These are phyloP conservation scores for Melanotus villosus DNA, from an alignment of 2,888 invertebrate genomes.

Conservation along the genomic window DNA sequence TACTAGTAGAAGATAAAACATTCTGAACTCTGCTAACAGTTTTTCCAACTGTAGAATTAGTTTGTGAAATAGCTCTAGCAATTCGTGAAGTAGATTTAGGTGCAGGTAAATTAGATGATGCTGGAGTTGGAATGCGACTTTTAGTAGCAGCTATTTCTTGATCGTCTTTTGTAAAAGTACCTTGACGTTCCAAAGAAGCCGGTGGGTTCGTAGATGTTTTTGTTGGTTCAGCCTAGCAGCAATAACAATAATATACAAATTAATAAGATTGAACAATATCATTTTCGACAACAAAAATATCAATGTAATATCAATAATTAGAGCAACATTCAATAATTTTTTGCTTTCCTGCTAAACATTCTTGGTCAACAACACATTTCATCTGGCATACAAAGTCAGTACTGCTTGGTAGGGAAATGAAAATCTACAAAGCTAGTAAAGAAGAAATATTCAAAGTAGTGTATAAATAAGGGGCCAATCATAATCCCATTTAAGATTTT, in stretches of 20 bases:
- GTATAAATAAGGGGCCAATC: too few relatives aligned
- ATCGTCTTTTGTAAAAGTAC: constrained; percentile 93
- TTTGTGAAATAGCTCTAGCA: constrained; percentile 63
- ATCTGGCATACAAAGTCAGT: too few relatives aligned
- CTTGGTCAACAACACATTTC: too few relatives aligned
- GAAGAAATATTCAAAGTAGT: too few relatives aligned
- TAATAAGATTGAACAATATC: too few relatives aligned
- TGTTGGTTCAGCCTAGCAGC: constrained; percentile 24
- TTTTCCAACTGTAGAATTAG: constrained; percentile 62
- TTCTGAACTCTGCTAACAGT: constrained; percentile 64
- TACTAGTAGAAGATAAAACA: constrained; percentile 61
- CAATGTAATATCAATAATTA: too few relatives aligned
- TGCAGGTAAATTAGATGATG: constrained; percentile 58
- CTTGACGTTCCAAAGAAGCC: constrained; percentile 82
- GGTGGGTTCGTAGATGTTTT: constrained; percentile 52
- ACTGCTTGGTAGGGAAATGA: too few relatives aligned
- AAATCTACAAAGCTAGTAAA: too few relatives aligned
- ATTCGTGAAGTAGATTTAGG: constrained; percentile 58
- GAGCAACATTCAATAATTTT: too few relatives aligned
- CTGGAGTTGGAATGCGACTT: constrained; percentile 50
- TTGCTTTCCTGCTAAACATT: too few relatives aligned
- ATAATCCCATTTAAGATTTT: too few relatives aligned
- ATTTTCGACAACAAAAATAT: too few relatives aligned
- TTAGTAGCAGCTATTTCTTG: constrained; percentile 61
- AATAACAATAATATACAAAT: background rate